Conservation (phyloP, 2,888 invertebrate genomes). For the Dromius quadrimaculatus region DNA sequence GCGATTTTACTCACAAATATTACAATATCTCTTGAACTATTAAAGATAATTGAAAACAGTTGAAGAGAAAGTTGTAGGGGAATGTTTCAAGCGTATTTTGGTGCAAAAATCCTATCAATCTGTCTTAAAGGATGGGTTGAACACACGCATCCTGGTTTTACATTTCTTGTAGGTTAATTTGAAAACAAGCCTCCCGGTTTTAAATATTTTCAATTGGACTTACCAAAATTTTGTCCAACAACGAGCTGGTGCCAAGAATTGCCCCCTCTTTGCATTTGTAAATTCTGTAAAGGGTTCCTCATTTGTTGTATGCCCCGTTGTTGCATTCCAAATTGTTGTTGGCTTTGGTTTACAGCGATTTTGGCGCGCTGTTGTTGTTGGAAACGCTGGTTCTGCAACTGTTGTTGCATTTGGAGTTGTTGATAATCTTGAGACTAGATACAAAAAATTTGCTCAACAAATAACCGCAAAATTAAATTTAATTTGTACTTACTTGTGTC, state of each 20-base stretch:
- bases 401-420: conserved; percentile 62
- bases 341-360: neutral
- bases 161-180: too few species aligned
- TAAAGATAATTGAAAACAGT: too few species aligned
- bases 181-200: neutral
- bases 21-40: too few species aligned
- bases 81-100: too few species aligned
- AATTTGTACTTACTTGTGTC: conserved; percentile 44
- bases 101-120: too few species aligned
- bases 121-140: too few species aligned
- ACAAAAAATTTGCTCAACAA: conserved; percentile 8
- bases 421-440: conserved; percentile 60
- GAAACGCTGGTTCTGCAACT: conserved; percentile 60
- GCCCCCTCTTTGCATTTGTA: conserved; percentile 58
- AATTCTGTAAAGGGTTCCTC: conserved; percentile 52
- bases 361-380: conserved; percentile 63
- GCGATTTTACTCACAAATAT: neutral
- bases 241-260: conserved; percentile 56
- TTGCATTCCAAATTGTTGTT: conserved; percentile 54
- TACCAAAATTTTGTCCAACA: conserved; percentile 39
- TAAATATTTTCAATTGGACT: conserved; percentile 4
- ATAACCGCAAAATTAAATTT: conserved; percentile 23
- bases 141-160: too few species aligned
- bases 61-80: neutral
- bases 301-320: conserved; percentile 50